A percentile compares a stretch with the other conserved stretches of the same genome.
Conservation (phyloP, 2,113 vertebrate species). For the Microtus oregoni region DNA sequence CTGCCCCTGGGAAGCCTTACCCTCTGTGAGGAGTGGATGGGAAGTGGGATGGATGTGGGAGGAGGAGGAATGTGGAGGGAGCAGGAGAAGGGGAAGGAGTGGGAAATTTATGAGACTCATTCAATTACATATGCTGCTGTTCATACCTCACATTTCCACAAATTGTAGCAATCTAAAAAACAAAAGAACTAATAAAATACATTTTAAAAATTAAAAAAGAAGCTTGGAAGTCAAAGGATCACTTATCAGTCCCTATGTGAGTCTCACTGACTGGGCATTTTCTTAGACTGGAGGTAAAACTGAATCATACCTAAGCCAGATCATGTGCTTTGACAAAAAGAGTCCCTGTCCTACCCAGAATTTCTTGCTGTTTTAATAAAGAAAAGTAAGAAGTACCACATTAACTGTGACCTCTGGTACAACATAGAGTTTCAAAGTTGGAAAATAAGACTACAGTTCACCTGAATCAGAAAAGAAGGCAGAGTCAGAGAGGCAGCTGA, state of each 20-base stretch:
- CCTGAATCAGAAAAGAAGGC: slow-evolving; percentile 13
- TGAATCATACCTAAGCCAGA: slow-evolving; percentile 40
- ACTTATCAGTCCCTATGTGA: neutral
- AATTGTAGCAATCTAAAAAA: neutral
- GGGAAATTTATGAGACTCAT: neutral
- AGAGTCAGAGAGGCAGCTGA: neutral
- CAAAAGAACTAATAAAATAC: neutral
- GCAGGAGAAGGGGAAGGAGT: too few species aligned
- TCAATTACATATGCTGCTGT: neutral
- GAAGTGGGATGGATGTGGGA: too few species aligned
- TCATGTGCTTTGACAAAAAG: neutral
- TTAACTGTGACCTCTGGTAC: neutral
- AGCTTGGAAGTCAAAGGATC: neutral
- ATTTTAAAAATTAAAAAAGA: neutral
- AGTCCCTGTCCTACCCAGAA: slow-evolving; percentile 14
- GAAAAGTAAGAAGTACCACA: neutral
- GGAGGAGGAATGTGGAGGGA: too few species aligned
- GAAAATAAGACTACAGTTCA: slow-evolving; percentile 50
- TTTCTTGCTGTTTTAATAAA: slow-evolving; percentile 43
- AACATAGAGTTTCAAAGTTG: slow-evolving; percentile 3
- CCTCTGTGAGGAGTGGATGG: too few species aligned
- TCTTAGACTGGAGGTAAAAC: slow-evolving; percentile 32
- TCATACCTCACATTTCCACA: neutral
- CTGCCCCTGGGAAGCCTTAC: too few species aligned
- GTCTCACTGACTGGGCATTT: neutral